phyloP scores from a whole-genome alignment of 2,113 vertebrate genomes.

The Vulpes vulpes region DNA sequence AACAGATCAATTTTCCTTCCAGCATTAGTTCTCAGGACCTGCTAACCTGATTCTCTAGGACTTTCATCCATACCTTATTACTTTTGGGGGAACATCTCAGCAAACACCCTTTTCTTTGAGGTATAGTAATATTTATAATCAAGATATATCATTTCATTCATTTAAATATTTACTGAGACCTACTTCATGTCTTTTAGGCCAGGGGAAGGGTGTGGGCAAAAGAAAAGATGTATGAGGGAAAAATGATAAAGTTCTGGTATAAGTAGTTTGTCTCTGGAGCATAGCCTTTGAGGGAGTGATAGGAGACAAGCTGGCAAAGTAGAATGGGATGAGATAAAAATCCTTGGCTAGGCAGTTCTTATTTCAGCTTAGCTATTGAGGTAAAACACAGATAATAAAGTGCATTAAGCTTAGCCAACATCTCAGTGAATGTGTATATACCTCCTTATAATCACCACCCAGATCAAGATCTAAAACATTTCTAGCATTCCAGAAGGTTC shows the following conservation, averaged over 20 bases:
- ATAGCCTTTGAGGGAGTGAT: background rate
- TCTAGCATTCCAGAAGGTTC: background rate
- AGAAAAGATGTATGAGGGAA: background rate
- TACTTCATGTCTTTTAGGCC: background rate
- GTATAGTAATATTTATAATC: background rate
- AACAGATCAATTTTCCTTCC: background rate
- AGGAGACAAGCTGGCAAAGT: background rate
- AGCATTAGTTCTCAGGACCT: background rate
- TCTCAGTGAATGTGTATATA: background rate
- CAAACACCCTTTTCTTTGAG: background rate
- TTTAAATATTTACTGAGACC: background rate
- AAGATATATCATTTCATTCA: background rate
- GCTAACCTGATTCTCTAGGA: background rate
- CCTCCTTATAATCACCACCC: background rate
- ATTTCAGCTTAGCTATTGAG: background rate
- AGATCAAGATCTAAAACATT: background rate
- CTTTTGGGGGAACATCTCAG: background rate
- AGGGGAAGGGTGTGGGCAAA: background rate
- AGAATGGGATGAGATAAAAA: background rate
- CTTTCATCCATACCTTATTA: background rate
- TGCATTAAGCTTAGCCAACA: background rate
- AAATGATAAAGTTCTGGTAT: background rate
- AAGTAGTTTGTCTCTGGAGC: background rate
- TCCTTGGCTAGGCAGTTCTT: background rate
- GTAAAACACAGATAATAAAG: background rate